Evolutionary conservation across 2,888 invertebrate genomes (phyloP).

Genomic region (Nasonovia ribisnigri): DNA sequence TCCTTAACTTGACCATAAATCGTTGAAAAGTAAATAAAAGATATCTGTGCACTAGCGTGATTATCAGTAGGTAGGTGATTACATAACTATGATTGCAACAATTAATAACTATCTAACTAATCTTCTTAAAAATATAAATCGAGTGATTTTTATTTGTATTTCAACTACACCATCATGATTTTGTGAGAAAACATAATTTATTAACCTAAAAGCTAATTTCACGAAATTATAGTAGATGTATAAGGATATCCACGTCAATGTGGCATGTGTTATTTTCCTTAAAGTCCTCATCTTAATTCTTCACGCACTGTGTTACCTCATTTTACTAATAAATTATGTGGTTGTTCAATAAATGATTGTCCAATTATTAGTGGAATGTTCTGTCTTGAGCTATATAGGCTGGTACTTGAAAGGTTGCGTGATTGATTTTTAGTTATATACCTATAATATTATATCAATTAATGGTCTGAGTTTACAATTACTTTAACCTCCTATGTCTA

Average conservation of each 20-base stretch:
- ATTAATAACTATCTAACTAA: not conserved
- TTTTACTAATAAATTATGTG: not conserved
- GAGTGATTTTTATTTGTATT: not conserved
- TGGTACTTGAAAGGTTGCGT: not conserved
- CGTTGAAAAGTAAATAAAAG: not conserved
- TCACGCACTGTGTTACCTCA: not conserved
- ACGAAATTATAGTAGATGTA: not conserved
- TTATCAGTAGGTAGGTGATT: not conserved
- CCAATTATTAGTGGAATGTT: not conserved
- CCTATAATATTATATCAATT: too few relatives aligned
- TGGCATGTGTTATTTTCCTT: not conserved
- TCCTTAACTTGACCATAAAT: not conserved
- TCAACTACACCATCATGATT: not conserved
- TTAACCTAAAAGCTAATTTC: not conserved
- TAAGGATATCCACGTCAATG: not conserved
- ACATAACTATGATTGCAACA: not conserved
- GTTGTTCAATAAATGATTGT: not conserved
- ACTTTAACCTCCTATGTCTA: too few relatives aligned
- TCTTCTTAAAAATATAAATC: not conserved
- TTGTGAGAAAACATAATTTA: not conserved
- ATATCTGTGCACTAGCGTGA: not conserved
- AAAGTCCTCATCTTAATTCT: not conserved
- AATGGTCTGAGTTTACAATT: not conserved
- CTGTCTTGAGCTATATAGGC: not conserved
- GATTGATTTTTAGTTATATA: not conserved